Evolutionary conservation across 2,113 vertebrate genomes (phyloP).

Genomic region (Fulica atra): DNA sequence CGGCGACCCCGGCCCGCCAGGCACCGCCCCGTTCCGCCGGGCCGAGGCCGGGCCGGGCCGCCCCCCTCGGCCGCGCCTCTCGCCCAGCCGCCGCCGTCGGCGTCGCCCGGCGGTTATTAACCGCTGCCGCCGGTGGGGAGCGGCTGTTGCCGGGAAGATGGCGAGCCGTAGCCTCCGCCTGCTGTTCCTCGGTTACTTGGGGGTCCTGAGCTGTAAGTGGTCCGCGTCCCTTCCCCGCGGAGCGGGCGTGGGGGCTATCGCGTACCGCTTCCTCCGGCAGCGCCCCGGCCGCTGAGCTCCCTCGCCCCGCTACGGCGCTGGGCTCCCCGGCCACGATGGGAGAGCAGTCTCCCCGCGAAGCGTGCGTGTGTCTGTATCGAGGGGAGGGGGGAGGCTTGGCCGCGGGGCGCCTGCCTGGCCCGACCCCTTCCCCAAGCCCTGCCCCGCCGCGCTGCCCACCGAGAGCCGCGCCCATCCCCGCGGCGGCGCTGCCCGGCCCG

Average conservation of each 20-base stretch:
- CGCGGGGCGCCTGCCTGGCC: too few species aligned
- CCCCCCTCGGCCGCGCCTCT: not conserved
- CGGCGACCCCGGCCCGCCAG: not conserved
- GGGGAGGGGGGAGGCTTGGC: too few species aligned
- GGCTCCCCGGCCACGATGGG: not conserved
- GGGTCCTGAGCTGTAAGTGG: slow-evolving; percentile 64
- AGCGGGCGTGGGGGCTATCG: not conserved
- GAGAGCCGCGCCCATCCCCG: not conserved
- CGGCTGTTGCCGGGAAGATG: slow-evolving; percentile 47
- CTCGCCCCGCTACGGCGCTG: not conserved
- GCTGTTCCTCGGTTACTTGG: slow-evolving; percentile 28
- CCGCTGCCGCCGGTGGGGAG: not conserved
- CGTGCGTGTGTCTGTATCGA: not conserved
- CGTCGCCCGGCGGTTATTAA: not conserved
- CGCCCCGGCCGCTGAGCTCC: not conserved
- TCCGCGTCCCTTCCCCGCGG: not conserved
- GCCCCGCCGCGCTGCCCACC: not conserved
- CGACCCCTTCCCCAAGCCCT: not conserved
- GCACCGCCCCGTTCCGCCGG: not conserved
- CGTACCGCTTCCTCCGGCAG: not conserved
- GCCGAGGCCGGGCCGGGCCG: not conserved
- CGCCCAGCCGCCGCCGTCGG: not conserved
- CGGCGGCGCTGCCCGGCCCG: too few species aligned
- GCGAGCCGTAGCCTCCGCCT: slow-evolving; percentile 2
- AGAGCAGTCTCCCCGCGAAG: too few species aligned